Conservation (phyloP, 1,140 invertebrate species). For the Maconellicoccus hirsutus region DNA sequence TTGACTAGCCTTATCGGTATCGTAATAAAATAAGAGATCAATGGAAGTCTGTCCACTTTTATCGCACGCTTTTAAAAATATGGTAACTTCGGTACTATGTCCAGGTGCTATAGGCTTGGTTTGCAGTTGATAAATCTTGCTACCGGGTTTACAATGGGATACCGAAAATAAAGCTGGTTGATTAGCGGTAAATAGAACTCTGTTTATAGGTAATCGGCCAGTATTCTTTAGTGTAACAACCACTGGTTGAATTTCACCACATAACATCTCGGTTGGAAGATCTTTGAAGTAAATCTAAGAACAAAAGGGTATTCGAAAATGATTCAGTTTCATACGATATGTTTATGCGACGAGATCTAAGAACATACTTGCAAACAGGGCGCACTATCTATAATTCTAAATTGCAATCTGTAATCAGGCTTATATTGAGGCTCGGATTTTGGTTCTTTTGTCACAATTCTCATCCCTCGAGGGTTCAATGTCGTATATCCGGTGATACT, state of each 20-base stretch:
- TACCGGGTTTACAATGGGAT: not conserved
- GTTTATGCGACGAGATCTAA: conserved; percentile 25
- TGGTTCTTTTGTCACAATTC: conserved; percentile 38
- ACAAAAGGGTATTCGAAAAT: conserved; percentile 23
- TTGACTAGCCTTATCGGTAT: conserved; percentile 23
- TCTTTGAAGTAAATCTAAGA: not conserved
- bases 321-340: conserved; percentile 16
- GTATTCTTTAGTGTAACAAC: not conserved
- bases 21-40: conserved; percentile 34
- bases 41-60: conserved; percentile 44
- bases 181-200: not conserved
- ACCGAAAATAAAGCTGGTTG: not conserved
- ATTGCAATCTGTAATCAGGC: conserved; percentile 31
- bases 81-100: not conserved
- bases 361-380: conserved; percentile 58
- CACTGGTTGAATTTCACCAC: not conserved
- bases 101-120: not conserved
- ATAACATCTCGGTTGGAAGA: not conserved
- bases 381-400: conserved; percentile 31
- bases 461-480: conserved; percentile 42
- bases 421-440: conserved; percentile 13
- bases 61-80: conserved; percentile 42
- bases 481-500: conserved; percentile 47
- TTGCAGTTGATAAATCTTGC: not conserved
- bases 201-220: not conserved